Conservation (phyloP, 2,797 vertebrate species). For the Lepidocolaptes lacrymiger region DNA sequence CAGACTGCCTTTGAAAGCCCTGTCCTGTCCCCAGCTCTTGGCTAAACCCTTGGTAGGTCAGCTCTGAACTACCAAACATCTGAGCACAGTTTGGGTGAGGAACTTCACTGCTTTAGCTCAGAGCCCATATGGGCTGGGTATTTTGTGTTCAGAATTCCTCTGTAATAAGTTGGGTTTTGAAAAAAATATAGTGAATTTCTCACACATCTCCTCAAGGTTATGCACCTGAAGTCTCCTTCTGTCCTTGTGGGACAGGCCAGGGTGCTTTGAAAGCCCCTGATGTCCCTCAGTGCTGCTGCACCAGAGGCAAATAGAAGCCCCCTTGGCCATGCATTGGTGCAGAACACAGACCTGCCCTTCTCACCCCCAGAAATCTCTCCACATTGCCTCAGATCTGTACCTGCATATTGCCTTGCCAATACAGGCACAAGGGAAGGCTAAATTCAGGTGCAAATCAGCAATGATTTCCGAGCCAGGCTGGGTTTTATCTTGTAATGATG, state of each 20-base stretch:
- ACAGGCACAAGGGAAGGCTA: not conserved
- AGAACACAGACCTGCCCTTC: not conserved
- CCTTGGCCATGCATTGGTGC: not conserved
- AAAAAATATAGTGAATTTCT: no score
- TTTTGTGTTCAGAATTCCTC: not conserved
- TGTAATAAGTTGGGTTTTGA: not conserved
- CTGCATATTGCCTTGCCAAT: not conserved
- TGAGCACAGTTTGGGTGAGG: not conserved
- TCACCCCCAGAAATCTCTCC: not conserved
- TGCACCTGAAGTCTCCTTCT: not conserved
- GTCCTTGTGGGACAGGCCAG: no score
- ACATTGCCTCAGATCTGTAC: accelerated
- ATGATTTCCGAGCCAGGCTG: not conserved
- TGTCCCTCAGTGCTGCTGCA: not conserved
- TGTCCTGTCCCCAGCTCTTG: not conserved
- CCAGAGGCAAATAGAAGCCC: not conserved
- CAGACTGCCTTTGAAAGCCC: not conserved
- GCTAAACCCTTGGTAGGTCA: not conserved
- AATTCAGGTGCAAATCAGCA: not conserved
- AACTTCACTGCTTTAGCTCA: not conserved
- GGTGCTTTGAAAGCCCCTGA: not conserved
- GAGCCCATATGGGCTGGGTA: not conserved
- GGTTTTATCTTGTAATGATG: not conserved
- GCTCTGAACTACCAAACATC: not conserved
- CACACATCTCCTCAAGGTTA: accelerated